Evolutionary conservation across 2,113 vertebrate genomes (phyloP).

Genomic region (Hippolais icterina): DNA sequence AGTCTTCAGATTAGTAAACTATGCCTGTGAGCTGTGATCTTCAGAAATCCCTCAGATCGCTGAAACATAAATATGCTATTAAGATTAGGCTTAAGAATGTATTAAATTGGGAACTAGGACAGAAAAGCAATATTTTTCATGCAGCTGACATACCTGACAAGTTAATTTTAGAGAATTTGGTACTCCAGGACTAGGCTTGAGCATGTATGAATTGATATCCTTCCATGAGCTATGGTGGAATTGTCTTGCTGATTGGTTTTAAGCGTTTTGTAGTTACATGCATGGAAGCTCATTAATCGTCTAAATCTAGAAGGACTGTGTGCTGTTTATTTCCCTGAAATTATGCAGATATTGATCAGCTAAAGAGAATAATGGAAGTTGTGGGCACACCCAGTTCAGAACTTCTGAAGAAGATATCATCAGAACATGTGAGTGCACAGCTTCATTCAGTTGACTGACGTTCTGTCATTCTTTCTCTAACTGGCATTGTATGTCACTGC

Average conservation of each 20-base stretch:
- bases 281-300: not conserved
- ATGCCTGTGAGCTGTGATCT: not conserved
- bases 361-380: slow-evolving; percentile 98
- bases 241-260: not conserved
- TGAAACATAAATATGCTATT: not conserved
- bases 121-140: not conserved
- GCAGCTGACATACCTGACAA: not conserved
- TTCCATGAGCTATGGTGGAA: not conserved
- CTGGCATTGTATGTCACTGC: not conserved
- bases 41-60: not conserved
- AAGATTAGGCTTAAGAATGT: not conserved
- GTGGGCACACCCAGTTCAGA: slow-evolving; percentile 94
- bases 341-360: slow-evolving; percentile 91
- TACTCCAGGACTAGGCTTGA: not conserved
- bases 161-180: not conserved
- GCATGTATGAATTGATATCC: not conserved
- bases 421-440: slow-evolving; percentile 86
- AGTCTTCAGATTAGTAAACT: not conserved
- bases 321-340: slow-evolving; percentile 71
- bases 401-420: slow-evolving; percentile 94
- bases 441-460: not conserved
- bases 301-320: not conserved
- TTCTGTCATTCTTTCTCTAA: not conserved
- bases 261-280: not conserved
- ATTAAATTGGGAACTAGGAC: not conserved